phyloP scores from a whole-genome alignment of 2,797 vertebrate genomes.

The Triplophysa bombifrons region DNA sequence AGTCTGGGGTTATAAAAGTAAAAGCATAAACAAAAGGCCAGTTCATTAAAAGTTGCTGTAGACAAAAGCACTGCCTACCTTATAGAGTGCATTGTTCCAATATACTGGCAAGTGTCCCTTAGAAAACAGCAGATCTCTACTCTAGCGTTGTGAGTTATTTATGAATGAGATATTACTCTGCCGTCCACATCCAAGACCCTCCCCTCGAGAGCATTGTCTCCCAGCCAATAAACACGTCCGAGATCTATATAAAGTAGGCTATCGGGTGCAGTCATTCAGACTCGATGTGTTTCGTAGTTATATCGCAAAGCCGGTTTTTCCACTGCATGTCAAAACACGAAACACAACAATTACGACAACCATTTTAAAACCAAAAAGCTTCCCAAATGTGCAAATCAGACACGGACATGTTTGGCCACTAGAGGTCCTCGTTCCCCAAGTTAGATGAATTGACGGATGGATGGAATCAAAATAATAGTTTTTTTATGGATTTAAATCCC shows the following conservation, averaged over 20 bases:
- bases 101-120: neutral
- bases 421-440: conserved; percentile 11
- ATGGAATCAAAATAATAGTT: neutral
- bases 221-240: conserved; percentile 9
- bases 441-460: neutral
- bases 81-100: conserved; percentile 38
- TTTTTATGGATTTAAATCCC: too few relatives aligned
- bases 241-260: too few relatives aligned
- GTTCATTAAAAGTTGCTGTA: neutral
- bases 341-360: neutral
- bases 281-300: neutral
- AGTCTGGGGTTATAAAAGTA: neutral
- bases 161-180: conserved; percentile 38
- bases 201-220: conserved; percentile 9
- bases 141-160: conserved; percentile 11
- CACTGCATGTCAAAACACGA: neutral
- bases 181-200: conserved; percentile 5
- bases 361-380: neutral
- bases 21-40: neutral
- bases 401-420: neutral
- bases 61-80: conserved; percentile 18
- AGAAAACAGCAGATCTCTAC: conserved; percentile 17
- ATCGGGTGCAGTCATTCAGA: neutral
- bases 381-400: neutral
- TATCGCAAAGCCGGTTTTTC: conserved; percentile 12